Base-by-base conservation (phyloP, 1,140 invertebrate genomes). In the Bicyclus anynana region DNA sequence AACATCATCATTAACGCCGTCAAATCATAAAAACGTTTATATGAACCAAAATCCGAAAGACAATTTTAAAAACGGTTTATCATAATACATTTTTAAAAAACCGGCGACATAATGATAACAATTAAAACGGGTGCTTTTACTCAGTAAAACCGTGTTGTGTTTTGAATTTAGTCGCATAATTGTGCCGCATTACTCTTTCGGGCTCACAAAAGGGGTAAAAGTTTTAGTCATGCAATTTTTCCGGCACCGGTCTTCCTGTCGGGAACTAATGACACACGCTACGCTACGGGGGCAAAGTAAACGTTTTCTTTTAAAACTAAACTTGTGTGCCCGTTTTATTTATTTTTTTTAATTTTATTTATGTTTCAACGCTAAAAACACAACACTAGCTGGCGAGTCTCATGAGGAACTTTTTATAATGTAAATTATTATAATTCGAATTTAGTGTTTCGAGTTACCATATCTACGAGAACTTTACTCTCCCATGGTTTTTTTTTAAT, bases 191-290 rank as follows among this genome's bases (percentile, higher is more conserved):
- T 61, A 55, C 47, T 61, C 52, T 50, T 55, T 59, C 49, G 13
- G 46, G 53, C 59, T 51, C 46, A 61, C 59, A 61, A 61, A 55
- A 55, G 37, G 37, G 47, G 38, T 55, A 55, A 33, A 61, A 61
- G 53, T 55, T 55, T 61, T 61, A 55, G 59, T 51, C 59, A 61
- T 61, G 52, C 53, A 55, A 61, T 61, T 55, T 61, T 61, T 61
- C 59, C 53, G 53, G 48, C 59, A 47, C 52, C 44, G 23, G 52
- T 61, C 59, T 55, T 55, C 48, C 51, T 61, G 59, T 61, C 59
- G 59, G 42, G 47, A 55, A 61, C 59, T 55, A 55, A 61, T 55
- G 59, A 61, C 59, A 50, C 52, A 53, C 50, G 57, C 57, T 4
- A 53, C 26, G 10, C 5, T 27, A n/a, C 29, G 29, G 4, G 37